Evolutionary conservation across 1,140 invertebrate species (phyloP), one percentile per base, ranked within the genome.

Genomic region (Drosophila malerkotliana): DNA sequence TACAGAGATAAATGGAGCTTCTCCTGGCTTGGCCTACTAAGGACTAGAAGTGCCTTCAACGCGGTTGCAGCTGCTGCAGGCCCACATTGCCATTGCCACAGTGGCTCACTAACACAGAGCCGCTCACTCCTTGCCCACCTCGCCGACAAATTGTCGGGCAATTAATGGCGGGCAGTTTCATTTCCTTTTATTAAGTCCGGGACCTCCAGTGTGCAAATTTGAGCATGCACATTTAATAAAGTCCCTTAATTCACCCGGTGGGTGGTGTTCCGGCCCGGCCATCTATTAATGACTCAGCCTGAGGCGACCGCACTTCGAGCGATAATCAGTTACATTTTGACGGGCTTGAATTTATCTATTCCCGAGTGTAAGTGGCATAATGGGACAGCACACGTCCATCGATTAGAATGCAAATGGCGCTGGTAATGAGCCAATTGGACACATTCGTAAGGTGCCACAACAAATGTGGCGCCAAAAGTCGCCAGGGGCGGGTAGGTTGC

Each of bases 1-100:
- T 77, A 61, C 52, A 61, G 58, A 72, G 73, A 72, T 72, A 76
- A 72, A 76, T 57, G 45, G 15, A 30, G 45, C 62, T 55, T 44
- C 10, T 9, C 12, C 52, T 32, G 9, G 49, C 39, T 21, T 32
- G 49, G 47, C 34, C 37, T 21, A 53, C 24, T 53, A 53, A 44
- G 39, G 32, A 49, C 30, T 41, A 10, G 8, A 32, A 32, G 32
- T 32, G 32, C 8, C 9, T 3, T 8, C 9, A 32, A 32, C 32
- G 32, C 9, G 9, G 32, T 2, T 32, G 15, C 54, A 24, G 9
- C 45, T 18, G 15, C 49, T 15, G 18, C 15, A 47, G 24, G 15
- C 32, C 41, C 18, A 14, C 28, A 28, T 28, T 28, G 26, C 26
- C 26, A 28, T 28, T 49, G 30, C 57, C 4, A 4, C 10, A 37